These are phyloP conservation scores for Cremastobaeus sp. DNA, from an alignment of 2,888 invertebrate species.

Conservation along the genomic window DNA sequence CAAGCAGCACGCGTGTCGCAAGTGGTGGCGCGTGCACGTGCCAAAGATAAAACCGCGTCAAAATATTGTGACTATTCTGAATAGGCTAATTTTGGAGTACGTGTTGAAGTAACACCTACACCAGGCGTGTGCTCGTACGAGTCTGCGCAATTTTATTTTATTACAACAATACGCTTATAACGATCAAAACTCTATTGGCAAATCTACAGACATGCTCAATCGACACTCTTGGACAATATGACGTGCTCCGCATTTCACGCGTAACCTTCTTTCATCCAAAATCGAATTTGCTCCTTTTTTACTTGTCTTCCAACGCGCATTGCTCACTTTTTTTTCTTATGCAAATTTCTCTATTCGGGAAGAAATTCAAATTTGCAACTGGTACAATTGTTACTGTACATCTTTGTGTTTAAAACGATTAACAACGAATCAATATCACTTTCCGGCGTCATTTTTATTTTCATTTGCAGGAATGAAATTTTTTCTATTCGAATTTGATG, in stretches of 20 bases:
- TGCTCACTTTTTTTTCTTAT: background rate
- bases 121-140: slow-evolving; percentile 23
- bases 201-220: slow-evolving; percentile 50
- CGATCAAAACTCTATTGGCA: slow-evolving; percentile 43
- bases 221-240: slow-evolving; percentile 48
- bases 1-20: slow-evolving; percentile 67
- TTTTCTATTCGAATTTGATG: background rate
- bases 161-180: slow-evolving; percentile 56
- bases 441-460: no score
- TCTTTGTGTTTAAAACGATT: no score
- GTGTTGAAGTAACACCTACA: slow-evolving; percentile 65
- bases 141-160: slow-evolving; percentile 54
- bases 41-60: slow-evolving; percentile 74
- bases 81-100: slow-evolving; percentile 72
- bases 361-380: background rate
- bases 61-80: slow-evolving; percentile 72
- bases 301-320: slow-evolving; percentile 29
- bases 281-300: slow-evolving; percentile 28
- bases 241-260: slow-evolving; percentile 42
- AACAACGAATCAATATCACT: no score
- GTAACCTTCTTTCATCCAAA: slow-evolving; percentile 44
- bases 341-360: background rate
- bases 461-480: background rate
- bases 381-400: no score
- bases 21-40: slow-evolving; percentile 72